Conservation (phyloP, 2,113 vertebrate species). For the Paracanthobrama guichenoti region DNA sequence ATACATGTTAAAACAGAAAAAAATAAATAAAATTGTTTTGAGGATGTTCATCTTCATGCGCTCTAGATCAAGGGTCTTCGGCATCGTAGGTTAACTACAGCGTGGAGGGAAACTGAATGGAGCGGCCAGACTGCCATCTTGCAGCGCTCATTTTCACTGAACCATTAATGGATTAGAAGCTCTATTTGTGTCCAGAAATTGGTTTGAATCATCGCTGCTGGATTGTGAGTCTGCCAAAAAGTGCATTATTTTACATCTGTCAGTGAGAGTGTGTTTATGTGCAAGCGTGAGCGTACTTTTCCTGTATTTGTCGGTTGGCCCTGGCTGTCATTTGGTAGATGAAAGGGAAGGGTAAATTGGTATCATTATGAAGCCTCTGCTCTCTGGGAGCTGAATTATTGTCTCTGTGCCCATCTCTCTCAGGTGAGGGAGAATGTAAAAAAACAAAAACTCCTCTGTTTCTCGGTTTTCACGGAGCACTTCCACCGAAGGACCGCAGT, state of each 20-base stretch:
- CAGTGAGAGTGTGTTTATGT: conserved; percentile 52
- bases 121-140: background rate
- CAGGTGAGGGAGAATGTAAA: conserved; percentile 41
- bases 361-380: conserved; percentile 60
- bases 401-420: conserved; percentile 48
- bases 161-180: conserved; percentile 58
- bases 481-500: background rate
- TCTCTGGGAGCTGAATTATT: conserved; percentile 56
- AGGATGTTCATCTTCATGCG: conserved; percentile 1
- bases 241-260: conserved; percentile 48
- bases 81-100: conserved; percentile 26
- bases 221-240: conserved; percentile 33
- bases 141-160: conserved; percentile 19
- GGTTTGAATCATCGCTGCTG: conserved; percentile 47
- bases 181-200: conserved; percentile 49
- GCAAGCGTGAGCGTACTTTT: conserved; percentile 49
- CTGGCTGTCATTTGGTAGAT: conserved; percentile 59
- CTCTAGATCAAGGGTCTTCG: background rate
- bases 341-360: conserved; percentile 60
- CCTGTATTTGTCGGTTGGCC: conserved; percentile 55
- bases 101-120: background rate
- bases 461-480: conserved; percentile 40
- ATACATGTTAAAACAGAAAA: background rate
- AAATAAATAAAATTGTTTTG: conserved; percentile 3
- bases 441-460: conserved; percentile 34